Evolutionary conservation across 2,888 invertebrate genomes (phyloP).

Genomic region (Aradus depressus): DNA sequence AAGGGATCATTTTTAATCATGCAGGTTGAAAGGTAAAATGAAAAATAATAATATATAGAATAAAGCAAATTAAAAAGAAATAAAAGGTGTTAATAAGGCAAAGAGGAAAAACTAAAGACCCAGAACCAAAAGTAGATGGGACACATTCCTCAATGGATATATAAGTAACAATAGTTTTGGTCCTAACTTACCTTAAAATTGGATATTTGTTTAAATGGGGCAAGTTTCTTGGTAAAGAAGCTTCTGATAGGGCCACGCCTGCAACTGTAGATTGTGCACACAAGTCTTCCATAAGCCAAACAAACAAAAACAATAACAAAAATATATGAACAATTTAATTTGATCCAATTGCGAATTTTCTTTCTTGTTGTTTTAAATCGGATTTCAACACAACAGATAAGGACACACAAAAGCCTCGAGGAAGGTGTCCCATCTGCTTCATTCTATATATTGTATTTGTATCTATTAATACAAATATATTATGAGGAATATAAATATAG

Average conservation of each 20-base stretch:
- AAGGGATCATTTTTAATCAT: too few relatives aligned
- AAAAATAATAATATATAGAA: constrained; percentile 12
- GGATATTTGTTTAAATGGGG: constrained; percentile 7
- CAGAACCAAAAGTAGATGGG: constrained; percentile 32
- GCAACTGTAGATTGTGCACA: too few relatives aligned
- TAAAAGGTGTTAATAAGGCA: constrained; percentile 13
- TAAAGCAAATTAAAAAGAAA: constrained; percentile 14
- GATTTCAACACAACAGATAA: constrained; percentile 13
- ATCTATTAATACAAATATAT: too few relatives aligned
- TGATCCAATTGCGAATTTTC: too few relatives aligned
- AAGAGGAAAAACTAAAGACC: constrained; percentile 21
- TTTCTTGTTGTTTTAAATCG: too few relatives aligned
- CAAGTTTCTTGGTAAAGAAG: too few relatives aligned
- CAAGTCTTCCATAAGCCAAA: too few relatives aligned
- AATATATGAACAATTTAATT: too few relatives aligned
- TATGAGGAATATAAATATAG: too few relatives aligned
- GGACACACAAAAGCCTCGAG: constrained; percentile 29
- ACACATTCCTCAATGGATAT: constrained; percentile 33
- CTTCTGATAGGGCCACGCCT: too few relatives aligned
- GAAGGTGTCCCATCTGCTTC: constrained; percentile 34
- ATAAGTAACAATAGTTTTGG: constrained; percentile 21
- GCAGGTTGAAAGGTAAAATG: constrained; percentile 8
- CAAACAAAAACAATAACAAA: constrained; percentile 9
- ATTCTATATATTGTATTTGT: constrained; percentile 16
- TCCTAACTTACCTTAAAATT: constrained; percentile 24